Conservation (phyloP, 2,797 vertebrate species). For the Intellagama lesueurii region DNA sequence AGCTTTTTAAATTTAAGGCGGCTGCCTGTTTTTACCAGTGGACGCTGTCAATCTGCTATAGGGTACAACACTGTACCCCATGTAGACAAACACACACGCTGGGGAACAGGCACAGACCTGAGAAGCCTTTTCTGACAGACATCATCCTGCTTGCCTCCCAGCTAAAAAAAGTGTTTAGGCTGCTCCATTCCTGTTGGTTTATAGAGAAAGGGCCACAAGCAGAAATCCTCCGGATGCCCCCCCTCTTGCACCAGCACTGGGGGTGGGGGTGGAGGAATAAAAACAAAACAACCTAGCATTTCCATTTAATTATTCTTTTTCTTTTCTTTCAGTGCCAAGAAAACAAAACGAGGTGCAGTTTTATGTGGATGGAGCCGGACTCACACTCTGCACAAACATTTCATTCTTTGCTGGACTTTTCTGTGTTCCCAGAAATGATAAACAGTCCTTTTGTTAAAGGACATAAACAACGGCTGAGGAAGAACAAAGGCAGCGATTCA, state of each 20-base stretch:
- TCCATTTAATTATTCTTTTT: too few relatives aligned
- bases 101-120: too few relatives aligned
- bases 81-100: too few relatives aligned
- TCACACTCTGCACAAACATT: neutral
- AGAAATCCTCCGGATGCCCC: too few relatives aligned
- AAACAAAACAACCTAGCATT: neutral
- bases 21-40: too few relatives aligned
- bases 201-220: too few relatives aligned
- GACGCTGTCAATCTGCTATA: neutral
- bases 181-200: neutral
- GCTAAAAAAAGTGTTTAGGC: neutral
- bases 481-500: constrained; percentile 59
- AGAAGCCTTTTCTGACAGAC: too few relatives aligned
- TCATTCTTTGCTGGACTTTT: constrained; percentile 51
- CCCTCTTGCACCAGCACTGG: neutral
- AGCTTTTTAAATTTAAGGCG: neutral
- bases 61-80: too few relatives aligned
- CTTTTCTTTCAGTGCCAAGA: neutral
- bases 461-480: constrained; percentile 48
- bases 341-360: neutral
- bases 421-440: constrained; percentile 30
- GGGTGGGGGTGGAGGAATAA: too few relatives aligned
- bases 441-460: constrained; percentile 56
- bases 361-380: neutral
- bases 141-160: neutral